These are phyloP conservation scores for Sebastes vulpes DNA, from an alignment of 2,797 vertebrate species.

Conservation along the genomic window DNA sequence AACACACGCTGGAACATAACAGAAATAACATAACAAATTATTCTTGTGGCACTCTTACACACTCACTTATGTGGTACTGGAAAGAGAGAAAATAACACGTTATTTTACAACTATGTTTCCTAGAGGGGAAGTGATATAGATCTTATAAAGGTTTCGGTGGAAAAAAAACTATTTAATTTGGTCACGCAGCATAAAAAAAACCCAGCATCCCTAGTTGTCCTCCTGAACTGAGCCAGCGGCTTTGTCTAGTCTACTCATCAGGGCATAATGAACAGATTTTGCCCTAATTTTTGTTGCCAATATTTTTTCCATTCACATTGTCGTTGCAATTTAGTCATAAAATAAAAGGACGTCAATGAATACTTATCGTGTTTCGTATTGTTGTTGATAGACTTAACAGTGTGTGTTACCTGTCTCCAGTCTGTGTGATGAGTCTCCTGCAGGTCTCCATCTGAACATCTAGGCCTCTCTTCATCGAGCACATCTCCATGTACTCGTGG, in stretches of 20 bases:
- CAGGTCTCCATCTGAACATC: conserved; percentile 99
- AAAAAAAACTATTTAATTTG: neutral
- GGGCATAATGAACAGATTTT: too few species aligned
- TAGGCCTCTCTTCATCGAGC: conserved; percentile 96
- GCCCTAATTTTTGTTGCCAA: too few species aligned
- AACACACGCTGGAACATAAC: neutral
- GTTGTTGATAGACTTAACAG: too few species aligned
- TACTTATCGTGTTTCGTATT: too few species aligned
- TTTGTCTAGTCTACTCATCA: too few species aligned
- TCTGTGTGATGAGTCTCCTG: conserved; percentile 96
- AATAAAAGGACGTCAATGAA: too few species aligned
- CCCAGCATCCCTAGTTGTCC: too few species aligned
- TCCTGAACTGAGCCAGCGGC: too few species aligned
- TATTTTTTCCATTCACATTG: too few species aligned
- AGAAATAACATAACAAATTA: neutral
- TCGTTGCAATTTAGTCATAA: too few species aligned
- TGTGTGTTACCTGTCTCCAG: conserved; percentile 86
- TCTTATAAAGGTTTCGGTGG: neutral
- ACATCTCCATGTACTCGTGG: conserved; percentile 99
- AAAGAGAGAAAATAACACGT: neutral
- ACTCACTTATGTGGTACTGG: neutral
- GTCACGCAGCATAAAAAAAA: neutral
- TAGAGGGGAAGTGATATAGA: neutral
- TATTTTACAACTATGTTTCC: neutral
- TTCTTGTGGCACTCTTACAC: neutral